phyloP scores from a whole-genome alignment of 2,113 vertebrate species.

The Burhinus oedicnemus region DNA sequence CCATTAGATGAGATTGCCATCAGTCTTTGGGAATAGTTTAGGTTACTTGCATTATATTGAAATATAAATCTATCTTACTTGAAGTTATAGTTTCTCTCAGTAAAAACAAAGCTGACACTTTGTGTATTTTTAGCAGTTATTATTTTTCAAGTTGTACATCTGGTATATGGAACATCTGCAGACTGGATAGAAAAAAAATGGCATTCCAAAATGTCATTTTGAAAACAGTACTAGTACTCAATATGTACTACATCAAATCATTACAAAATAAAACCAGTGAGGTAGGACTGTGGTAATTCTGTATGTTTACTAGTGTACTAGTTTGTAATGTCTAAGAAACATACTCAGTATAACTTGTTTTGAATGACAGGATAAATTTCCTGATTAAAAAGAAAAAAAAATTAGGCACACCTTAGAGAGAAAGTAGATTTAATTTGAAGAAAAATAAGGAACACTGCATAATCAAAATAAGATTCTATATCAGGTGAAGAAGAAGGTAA shows the following conservation, averaged over 20 bases:
- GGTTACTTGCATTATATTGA: background rate
- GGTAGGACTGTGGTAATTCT: background rate
- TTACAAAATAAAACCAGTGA: background rate
- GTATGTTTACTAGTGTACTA: background rate
- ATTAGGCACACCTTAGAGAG: background rate
- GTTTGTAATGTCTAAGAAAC: background rate
- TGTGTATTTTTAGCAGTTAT: constrained; percentile 29
- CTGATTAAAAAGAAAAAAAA: background rate
- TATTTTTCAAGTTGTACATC: constrained; percentile 40
- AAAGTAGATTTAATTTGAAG: background rate
- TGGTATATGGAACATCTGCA: constrained; percentile 17
- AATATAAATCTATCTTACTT: background rate
- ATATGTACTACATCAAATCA: background rate
- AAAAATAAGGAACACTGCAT: background rate
- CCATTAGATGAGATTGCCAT: background rate
- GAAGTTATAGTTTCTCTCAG: background rate
- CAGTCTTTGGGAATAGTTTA: background rate
- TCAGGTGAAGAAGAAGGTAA: background rate
- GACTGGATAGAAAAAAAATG: background rate
- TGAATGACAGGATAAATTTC: background rate
- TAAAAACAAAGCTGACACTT: constrained; percentile 7
- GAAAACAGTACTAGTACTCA: background rate
- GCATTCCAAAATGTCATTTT: background rate
- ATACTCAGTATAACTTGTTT: background rate
- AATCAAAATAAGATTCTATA: background rate